Base-by-base conservation (phyloP, 2,113 vertebrate genomes). In the Microcebus jonahi region DNA sequence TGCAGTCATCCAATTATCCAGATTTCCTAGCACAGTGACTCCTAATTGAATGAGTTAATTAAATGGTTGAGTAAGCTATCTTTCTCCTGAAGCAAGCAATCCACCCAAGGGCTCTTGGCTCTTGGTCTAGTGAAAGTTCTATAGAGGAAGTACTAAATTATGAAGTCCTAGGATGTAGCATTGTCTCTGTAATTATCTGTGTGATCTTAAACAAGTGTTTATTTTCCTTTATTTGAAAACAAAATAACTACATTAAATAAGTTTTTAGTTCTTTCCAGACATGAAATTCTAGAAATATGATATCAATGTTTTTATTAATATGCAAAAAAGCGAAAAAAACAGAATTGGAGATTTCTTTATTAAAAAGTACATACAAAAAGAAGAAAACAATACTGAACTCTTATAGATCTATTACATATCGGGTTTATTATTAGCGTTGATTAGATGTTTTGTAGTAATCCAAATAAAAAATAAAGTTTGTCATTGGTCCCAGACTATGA, bases 201-300 rank as follows among this genome's bases (percentile, higher is more conserved):
- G 6, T 50, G 13, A 65, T 25, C 67, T 82, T 95, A 36, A 6
- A n/a, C 13, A 36, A 14, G 11, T 57, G 48, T 88, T 84, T 4
- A 20, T 84, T 92, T 90, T 34, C 11, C 50, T 88, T 88, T 45
- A 81, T 81, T 86, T 80, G 25, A 90, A 95, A 90, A 87, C 36
- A 63, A 90, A 85, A 67, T 73, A 63, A 61, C 87, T 75, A 7
- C 3, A 68, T 57, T 96, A 34, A 75, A 42, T 87, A 36, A 15
- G 5, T 86, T 53, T 39, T 91, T 73, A 79, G 18, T 88, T 94
- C 59, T 88, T 90, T 91, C 18, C 36, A 95, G 67, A 23, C 15
- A 59, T 61, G 71, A 76, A 88, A 71, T 82, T 90, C 31, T 88
- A 34, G 36, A 79, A 13, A n/a, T 93, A 45, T 6, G 53, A 63